phyloP scores from a whole-genome alignment of 2,888 invertebrate species.

The Coronaproctus castanopsis region DNA sequence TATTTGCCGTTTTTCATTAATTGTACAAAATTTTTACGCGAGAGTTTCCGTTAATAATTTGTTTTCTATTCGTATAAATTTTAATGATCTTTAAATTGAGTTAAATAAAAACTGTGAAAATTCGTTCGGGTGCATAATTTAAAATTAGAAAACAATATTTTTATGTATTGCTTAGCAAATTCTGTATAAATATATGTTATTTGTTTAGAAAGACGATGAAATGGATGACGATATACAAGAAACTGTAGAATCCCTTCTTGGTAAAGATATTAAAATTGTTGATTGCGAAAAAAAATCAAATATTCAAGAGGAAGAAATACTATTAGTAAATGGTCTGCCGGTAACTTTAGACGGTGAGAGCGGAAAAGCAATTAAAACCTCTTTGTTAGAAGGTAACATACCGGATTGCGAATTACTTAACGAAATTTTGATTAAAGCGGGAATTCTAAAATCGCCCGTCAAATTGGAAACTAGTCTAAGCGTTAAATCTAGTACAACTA shows the following conservation, averaged over 20 bases:
- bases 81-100: too few relatives aligned
- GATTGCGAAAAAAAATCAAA: conserved; percentile 53
- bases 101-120: too few relatives aligned
- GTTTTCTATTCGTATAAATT: too few relatives aligned
- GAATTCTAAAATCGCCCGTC: conserved; percentile 37
- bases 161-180: too few relatives aligned
- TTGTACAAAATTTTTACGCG: too few relatives aligned
- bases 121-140: too few relatives aligned
- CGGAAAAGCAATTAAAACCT: conserved; percentile 44
- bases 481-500: conserved; percentile 46
- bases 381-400: conserved; percentile 44
- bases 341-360: conserved; percentile 45
- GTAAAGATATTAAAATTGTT: conserved; percentile 46
- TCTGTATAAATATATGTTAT: too few relatives aligned
- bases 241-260: conserved; percentile 50
- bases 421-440: conserved; percentile 34
- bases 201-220: too few relatives aligned
- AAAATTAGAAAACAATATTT: too few relatives aligned
- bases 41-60: too few relatives aligned
- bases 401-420: conserved; percentile 50
- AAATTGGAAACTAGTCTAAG: conserved; percentile 48
- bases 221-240: conserved; percentile 57
- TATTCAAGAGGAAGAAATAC: conserved; percentile 46
- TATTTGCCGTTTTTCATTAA: too few relatives aligned
- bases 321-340: conserved; percentile 47